Conservation (phyloP, 2,113 vertebrate species). For the Ochotona curzoniae region DNA sequence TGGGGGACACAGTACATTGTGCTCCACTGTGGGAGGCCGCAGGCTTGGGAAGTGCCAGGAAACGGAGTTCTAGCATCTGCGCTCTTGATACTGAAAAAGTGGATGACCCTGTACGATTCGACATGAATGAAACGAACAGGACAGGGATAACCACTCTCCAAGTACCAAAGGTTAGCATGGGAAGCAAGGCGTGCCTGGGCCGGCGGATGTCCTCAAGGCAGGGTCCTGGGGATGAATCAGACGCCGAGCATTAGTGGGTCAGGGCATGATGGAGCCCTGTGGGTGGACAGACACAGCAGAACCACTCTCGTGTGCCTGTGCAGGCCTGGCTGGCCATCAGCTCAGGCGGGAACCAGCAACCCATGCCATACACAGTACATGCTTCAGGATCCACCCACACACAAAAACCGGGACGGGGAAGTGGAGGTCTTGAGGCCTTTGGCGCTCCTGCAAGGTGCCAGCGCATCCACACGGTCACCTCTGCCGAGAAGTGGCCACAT, state of each 20-base stretch:
- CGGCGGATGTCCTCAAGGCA: slow-evolving; percentile 55
- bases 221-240: slow-evolving; percentile 72
- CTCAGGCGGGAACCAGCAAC: background rate
- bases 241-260: slow-evolving; percentile 61
- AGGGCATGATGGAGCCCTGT: background rate
- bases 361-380: background rate
- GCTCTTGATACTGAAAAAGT: slow-evolving; percentile 82
- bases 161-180: slow-evolving; percentile 79
- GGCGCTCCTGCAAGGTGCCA: background rate
- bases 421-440: background rate
- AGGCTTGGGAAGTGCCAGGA: slow-evolving; percentile 3
- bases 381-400: background rate
- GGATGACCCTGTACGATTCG: slow-evolving; percentile 84
- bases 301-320: fast-evolving
- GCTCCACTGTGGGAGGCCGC: background rate
- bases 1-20: no score
- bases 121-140: slow-evolving; percentile 78
- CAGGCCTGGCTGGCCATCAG: fast-evolving
- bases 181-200: slow-evolving; percentile 35
- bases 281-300: no score
- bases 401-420: fast-evolving
- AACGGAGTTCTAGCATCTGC: slow-evolving; percentile 60
- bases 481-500: background rate
- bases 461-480: background rate
- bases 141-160: slow-evolving; percentile 83